Percentiles rank a stretch among this genome's conserved stretches.
phyloP scores from a whole-genome alignment of 1,140 invertebrate genomes.

The Ganaspis sp. region DNA sequence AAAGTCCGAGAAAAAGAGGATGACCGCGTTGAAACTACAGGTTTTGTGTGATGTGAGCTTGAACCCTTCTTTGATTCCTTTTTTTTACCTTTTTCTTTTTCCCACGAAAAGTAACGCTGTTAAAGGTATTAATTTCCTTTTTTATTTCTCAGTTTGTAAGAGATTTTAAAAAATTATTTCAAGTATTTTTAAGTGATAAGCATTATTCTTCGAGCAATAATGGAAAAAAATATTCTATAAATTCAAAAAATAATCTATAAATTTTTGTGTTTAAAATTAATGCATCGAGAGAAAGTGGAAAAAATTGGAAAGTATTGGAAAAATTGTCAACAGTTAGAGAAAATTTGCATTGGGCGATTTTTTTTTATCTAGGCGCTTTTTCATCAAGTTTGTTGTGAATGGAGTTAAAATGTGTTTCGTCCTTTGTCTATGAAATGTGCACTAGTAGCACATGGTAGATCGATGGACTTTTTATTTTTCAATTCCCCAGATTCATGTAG shows the following conservation, averaged over 20 bases:
- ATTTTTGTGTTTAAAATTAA: too few species aligned
- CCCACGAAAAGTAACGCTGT: neutral
- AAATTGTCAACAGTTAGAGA: too few species aligned
- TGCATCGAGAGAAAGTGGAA: too few species aligned
- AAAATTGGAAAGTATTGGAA: too few species aligned
- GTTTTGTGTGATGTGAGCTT: slow-evolving; percentile 1
- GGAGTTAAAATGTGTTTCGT: slow-evolving; percentile 3
- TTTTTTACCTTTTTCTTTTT: neutral
- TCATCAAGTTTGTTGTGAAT: slow-evolving; percentile 1
- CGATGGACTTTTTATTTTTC: slow-evolving; percentile 17
- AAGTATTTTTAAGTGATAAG: too few species aligned
- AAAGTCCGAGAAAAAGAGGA: slow-evolving; percentile 8
- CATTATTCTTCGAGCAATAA: too few species aligned
- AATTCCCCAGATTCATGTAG: slow-evolving; percentile 8
- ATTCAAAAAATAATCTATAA: too few species aligned
- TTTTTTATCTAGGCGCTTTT: neutral
- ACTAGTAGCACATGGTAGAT: neutral
- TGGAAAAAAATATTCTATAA: too few species aligned
- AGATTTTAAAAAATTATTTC: neutral
- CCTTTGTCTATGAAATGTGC: neutral
- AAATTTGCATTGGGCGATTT: neutral
- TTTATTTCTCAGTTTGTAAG: neutral
- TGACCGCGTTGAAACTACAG: slow-evolving; percentile 5
- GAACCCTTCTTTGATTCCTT: slow-evolving; percentile 3
- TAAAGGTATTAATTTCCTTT: slow-evolving; percentile 19